phyloP scores from a whole-genome alignment of 2,113 vertebrate species.

The Eonycteris spelaea region DNA sequence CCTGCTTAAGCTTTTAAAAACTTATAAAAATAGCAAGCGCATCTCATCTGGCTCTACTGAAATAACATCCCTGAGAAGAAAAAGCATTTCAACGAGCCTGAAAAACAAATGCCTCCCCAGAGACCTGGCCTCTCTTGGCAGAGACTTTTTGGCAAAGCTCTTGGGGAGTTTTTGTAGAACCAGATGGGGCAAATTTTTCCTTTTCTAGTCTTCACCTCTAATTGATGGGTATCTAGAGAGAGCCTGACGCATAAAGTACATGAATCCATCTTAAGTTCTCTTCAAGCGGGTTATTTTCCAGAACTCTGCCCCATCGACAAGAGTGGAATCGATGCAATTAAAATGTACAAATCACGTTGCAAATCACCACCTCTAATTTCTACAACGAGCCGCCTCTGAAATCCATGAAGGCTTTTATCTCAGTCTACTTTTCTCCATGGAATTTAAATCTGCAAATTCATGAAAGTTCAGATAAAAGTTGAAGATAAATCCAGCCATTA shows the following conservation, averaged over 20 bases:
- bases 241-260: constrained; percentile 48
- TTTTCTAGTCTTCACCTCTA: constrained; percentile 68
- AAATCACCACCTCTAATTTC: constrained; percentile 51
- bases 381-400: background rate
- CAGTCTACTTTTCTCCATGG: background rate
- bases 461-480: background rate
- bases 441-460: background rate
- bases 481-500: background rate
- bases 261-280: constrained; percentile 16
- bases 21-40: constrained; percentile 75
- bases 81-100: constrained; percentile 55
- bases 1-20: constrained; percentile 76
- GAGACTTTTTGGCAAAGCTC: constrained; percentile 65
- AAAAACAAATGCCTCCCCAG: constrained; percentile 72
- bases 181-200: constrained; percentile 66
- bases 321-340: constrained; percentile 51
- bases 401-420: background rate
- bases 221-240: constrained; percentile 67
- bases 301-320: constrained; percentile 45
- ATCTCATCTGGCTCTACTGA: constrained; percentile 72
- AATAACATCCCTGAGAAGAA: constrained; percentile 69
- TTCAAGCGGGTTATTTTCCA: constrained; percentile 46
- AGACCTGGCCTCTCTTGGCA: constrained; percentile 39
- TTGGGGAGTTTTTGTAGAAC: constrained; percentile 62
- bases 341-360: constrained; percentile 41